phyloP scores from a whole-genome alignment of 2,113 vertebrate genomes.

The Tautogolabrus adspersus region DNA sequence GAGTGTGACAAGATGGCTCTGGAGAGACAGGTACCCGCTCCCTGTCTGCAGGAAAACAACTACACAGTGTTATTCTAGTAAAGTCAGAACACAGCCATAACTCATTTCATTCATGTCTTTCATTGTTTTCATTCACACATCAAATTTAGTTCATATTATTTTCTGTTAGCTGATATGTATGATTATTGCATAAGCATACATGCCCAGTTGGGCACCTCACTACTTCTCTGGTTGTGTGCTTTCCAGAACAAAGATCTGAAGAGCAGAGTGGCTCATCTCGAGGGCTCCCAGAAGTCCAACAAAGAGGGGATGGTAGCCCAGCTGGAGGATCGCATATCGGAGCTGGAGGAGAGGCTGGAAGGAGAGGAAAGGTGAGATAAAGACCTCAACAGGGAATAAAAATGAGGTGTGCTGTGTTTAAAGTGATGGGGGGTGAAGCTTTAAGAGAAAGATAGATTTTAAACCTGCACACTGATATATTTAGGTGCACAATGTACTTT shows the following conservation, averaged over 20 bases:
- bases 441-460: neutral
- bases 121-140: constrained; percentile 35
- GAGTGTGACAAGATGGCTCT: constrained; percentile 97
- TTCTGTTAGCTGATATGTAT: neutral
- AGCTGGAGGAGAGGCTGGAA: constrained; percentile 93
- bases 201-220: neutral
- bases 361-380: constrained; percentile 90
- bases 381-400: neutral
- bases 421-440: constrained; percentile 3
- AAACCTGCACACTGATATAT: constrained; percentile 6
- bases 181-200: neutral
- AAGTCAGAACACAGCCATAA: constrained; percentile 27
- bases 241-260: constrained; percentile 94
- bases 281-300: constrained; percentile 91
- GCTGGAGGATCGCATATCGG: constrained; percentile 91
- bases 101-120: constrained; percentile 60
- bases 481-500: neutral
- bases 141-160: neutral
- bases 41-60: constrained; percentile 59
- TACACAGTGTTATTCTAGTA: constrained; percentile 26
- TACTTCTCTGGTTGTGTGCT: neutral
- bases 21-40: constrained; percentile 93
- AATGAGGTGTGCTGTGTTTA: neutral
- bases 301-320: constrained; percentile 93
- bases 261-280: constrained; percentile 91